Evolutionary conservation across 2,797 vertebrate genomes (phyloP), one percentile per base, ranked within the genome.

Genomic region (Rachycentron canadum): DNA sequence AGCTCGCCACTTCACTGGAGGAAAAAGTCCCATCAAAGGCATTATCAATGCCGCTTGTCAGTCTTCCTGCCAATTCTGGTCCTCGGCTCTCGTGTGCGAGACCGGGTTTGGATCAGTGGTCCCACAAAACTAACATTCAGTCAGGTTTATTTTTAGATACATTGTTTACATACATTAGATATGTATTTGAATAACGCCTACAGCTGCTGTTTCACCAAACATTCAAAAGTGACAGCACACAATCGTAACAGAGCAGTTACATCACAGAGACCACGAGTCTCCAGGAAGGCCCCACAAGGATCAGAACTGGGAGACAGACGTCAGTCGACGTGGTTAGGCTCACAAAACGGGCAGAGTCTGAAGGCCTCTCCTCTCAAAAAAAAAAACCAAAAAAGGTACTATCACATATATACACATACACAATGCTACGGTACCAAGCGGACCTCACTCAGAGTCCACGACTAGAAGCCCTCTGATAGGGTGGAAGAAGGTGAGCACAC

Each of bases 331-430:
- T 90, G 52, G 70, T 87, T 65, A 81, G 69, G 90, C 93, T 91
- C 92, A 94, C 94, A 94, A 93, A 94, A 95, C 3, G 0, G 94
- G 88, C 92, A 93, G 87, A 91, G 88, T 81, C 90, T 89, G 90
- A 89, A 82, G 75, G 82, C 82, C 83, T 82, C 91, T 92, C 92
- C 92, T 93, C 62, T 95, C 88, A 92, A 91, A 94, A 94, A 90
- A 95, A 95, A 23, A n/a, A 7, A 52, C 1, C 14, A 23, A 72
- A 71, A 72, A 53, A 76, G 19, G 63, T 50, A 73, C 49, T 4
- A 3, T 56, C 61, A 75, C 55, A 71, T 30, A 47, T 79, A 83
- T 65, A 79, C 58, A 87, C 77, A 88, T 53, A 86, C 72, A 90
- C 80, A 78, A 36, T 40, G 74, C 75, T 80, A 83, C 34, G 21